Percentiles rank a stretch among this genome's conserved stretches.
Conservation (phyloP, 2,113 vertebrate species). For the Syrrhaptes paradoxus region DNA sequence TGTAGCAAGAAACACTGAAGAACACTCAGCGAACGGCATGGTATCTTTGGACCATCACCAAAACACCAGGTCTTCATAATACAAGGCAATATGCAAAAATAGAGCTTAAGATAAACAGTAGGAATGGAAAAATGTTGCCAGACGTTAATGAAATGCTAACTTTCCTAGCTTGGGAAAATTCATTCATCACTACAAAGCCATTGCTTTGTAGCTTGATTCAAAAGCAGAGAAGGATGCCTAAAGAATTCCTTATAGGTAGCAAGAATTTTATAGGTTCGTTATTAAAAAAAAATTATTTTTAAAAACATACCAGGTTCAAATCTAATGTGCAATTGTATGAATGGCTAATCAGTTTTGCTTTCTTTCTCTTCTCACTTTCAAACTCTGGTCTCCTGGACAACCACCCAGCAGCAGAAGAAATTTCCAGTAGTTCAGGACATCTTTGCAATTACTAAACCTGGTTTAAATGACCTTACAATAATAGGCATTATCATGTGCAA, state of each 20-base stretch:
- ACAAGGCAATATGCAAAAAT: background rate
- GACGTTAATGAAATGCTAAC: background rate
- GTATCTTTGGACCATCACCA: background rate
- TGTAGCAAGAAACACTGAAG: background rate
- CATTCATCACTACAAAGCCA: background rate
- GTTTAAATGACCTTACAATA: background rate
- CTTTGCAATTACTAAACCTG: background rate
- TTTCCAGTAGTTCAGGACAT: background rate
- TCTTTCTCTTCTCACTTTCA: conserved; percentile 9
- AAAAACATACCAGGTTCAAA: background rate
- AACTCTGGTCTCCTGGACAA: conserved; percentile 19
- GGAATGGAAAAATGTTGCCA: background rate
- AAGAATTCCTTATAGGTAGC: background rate
- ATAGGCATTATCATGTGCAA: background rate
- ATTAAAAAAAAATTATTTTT: background rate
- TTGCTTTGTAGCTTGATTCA: background rate
- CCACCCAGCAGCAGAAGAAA: background rate
- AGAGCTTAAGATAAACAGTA: background rate
- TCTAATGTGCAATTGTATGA: background rate
- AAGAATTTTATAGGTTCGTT: background rate
- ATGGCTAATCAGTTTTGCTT: background rate
- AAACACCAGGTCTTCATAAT: background rate
- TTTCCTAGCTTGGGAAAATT: background rate
- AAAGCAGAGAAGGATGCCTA: background rate
- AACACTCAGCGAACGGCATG: background rate